Percentiles rank a stretch among this genome's conserved stretches.
These are phyloP conservation scores for Puntigrus tetrazona DNA, from an alignment of 2,113 vertebrate genomes.

Conservation along the genomic window DNA sequence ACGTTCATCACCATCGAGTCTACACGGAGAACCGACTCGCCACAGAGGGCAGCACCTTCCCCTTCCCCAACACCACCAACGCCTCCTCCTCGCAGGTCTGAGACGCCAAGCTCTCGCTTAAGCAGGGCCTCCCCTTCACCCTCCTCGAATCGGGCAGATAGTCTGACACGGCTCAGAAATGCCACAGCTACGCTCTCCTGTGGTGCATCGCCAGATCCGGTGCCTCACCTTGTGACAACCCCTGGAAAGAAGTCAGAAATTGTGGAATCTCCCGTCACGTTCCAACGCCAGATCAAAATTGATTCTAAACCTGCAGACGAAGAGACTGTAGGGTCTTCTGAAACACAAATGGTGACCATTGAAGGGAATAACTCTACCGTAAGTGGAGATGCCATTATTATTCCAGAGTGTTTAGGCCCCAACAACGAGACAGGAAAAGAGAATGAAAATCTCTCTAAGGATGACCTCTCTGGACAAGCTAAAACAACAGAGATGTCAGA, in stretches of 20 bases:
- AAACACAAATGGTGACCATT: background rate
- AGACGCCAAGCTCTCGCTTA: slow-evolving; percentile 71
- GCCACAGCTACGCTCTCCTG: slow-evolving; percentile 82
- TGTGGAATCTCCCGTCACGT: slow-evolving; percentile 79
- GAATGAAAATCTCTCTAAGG: slow-evolving; percentile 65
- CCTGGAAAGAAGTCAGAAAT: slow-evolving; percentile 82
- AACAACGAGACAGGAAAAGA: slow-evolving; percentile 68
- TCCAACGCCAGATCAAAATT: slow-evolving; percentile 83
- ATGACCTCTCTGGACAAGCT: slow-evolving; percentile 62
- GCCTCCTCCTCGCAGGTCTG: slow-evolving; percentile 69
- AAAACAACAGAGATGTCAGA: slow-evolving; percentile 75
- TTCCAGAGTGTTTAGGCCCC: slow-evolving; percentile 65
- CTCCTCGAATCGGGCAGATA: slow-evolving; percentile 78
- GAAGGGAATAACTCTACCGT: background rate
- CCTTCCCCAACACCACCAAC: slow-evolving; percentile 70
- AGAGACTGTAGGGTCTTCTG: slow-evolving; percentile 59
- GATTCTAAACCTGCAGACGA: slow-evolving; percentile 61
- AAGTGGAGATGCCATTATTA: slow-evolving; percentile 44
- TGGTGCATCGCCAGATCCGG: slow-evolving; percentile 68
- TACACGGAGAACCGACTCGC: slow-evolving; percentile 73
- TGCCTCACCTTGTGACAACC: slow-evolving; percentile 64
- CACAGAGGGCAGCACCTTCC: slow-evolving; percentile 71
- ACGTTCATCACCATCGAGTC: slow-evolving; percentile 88
- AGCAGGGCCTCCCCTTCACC: slow-evolving; percentile 76
- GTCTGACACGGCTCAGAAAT: slow-evolving; percentile 83